Conservation (phyloP, 2,797 vertebrate genomes). For the Thalassophryne amazonica region DNA sequence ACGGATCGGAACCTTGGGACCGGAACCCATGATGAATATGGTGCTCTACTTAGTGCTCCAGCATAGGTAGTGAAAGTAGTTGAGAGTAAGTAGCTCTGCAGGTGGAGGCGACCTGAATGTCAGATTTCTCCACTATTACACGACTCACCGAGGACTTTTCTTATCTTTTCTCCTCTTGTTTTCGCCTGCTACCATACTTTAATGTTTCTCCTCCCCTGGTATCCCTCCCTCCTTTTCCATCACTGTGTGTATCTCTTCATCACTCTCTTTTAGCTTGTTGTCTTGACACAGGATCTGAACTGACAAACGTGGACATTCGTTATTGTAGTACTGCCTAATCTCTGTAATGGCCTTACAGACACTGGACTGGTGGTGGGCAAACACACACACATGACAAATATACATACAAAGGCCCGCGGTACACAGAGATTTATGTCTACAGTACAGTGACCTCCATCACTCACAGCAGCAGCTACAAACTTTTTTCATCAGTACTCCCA, state of each 20-base stretch:
- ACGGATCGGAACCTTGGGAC: neutral
- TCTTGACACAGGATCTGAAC: constrained; percentile 79
- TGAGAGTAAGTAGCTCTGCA: too few species aligned
- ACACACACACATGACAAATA: constrained; percentile 44
- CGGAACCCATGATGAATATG: constrained; percentile 10
- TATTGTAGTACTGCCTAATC: constrained; percentile 83
- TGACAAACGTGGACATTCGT: constrained; percentile 83
- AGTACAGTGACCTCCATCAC: constrained; percentile 32
- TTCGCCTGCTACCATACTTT: neutral
- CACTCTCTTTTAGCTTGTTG: constrained; percentile 62
- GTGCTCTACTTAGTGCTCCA: neutral
- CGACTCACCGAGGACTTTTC: constrained; percentile 10
- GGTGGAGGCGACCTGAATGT: too few species aligned
- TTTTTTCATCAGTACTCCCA: too few species aligned
- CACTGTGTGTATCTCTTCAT: constrained; percentile 44
- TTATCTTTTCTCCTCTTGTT: neutral
- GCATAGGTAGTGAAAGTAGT: too few species aligned
- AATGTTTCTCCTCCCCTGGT: constrained; percentile 4
- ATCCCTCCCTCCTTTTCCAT: constrained; percentile 10
- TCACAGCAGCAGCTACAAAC: constrained; percentile 14
- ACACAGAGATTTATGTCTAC: constrained; percentile 38
- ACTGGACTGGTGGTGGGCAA: constrained; percentile 75
- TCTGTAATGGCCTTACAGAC: constrained; percentile 86
- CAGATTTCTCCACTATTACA: too few species aligned
- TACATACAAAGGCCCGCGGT: constrained; percentile 56